Percentiles rank a stretch among this genome's conserved stretches.
Conservation (phyloP, 2,113 vertebrate genomes). For the Misgurnus anguillicaudatus region DNA sequence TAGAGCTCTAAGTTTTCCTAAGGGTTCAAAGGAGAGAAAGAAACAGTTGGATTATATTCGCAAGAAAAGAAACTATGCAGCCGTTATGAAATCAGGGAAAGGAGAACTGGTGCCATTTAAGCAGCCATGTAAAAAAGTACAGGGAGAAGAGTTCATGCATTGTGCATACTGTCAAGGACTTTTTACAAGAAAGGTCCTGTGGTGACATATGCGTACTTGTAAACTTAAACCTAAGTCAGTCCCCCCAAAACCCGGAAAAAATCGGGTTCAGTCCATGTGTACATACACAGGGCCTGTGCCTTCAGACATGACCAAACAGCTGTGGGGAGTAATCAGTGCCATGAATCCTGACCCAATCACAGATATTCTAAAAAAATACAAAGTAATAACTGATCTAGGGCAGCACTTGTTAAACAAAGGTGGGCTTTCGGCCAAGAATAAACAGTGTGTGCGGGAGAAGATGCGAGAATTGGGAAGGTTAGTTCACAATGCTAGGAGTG, state of each 20-base stretch:
- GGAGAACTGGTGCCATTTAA: slow-evolving; percentile 53
- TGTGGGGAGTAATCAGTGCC: slow-evolving; percentile 49
- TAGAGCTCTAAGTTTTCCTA: slow-evolving; percentile 49
- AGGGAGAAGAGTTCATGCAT: slow-evolving; percentile 54
- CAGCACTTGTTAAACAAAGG: slow-evolving; percentile 58
- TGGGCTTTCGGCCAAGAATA: slow-evolving; percentile 48
- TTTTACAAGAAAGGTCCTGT: slow-evolving; percentile 55
- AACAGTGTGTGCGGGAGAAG: slow-evolving; percentile 48
- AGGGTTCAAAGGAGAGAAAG: slow-evolving; percentile 53
- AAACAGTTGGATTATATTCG: slow-evolving; percentile 42
- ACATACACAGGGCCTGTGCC: slow-evolving; percentile 44
- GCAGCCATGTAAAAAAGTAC: slow-evolving; percentile 29
- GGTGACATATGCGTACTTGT: slow-evolving; percentile 44
- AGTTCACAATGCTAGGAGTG: slow-evolving; percentile 38
- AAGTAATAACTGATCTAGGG: slow-evolving; percentile 46
- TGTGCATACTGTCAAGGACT: slow-evolving; percentile 55
- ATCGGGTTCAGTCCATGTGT: slow-evolving; percentile 50
- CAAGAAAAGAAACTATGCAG: slow-evolving; percentile 53
- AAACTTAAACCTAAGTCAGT: slow-evolving; percentile 39
- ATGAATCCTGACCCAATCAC: slow-evolving; percentile 56
- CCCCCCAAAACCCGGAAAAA: slow-evolving; percentile 51
- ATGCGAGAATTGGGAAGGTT: slow-evolving; percentile 57
- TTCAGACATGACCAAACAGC: slow-evolving; percentile 34
- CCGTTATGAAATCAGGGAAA: slow-evolving; percentile 53
- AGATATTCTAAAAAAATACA: slow-evolving; percentile 46